phyloP scores from a whole-genome alignment of 2,113 vertebrate species.

The Labeo catla region DNA sequence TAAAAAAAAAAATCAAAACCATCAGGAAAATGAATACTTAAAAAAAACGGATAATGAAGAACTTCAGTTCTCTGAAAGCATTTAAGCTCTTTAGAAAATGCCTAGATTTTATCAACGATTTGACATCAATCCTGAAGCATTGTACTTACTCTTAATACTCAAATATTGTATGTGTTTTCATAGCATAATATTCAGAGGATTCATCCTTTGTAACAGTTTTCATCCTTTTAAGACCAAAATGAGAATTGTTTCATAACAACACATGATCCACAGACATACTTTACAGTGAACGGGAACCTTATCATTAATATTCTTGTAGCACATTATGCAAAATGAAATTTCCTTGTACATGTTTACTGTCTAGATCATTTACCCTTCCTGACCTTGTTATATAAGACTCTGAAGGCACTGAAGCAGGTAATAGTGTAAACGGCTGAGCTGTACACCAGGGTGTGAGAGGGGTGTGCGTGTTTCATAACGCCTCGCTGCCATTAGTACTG shows the following conservation, averaged over 20 bases:
- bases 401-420: not conserved
- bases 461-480: not conserved
- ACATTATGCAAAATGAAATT: not conserved
- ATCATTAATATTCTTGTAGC: not conserved
- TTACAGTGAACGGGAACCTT: not conserved
- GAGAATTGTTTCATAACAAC: not conserved
- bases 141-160: not conserved
- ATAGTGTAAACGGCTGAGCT: not conserved
- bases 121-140: no score
- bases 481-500: not conserved
- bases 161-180: not conserved
- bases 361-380: not conserved
- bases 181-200: not conserved
- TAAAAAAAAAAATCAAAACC: not conserved
- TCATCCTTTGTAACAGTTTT: not conserved
- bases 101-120: not conserved
- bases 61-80: not conserved
- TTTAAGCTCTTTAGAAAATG: not conserved
- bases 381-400: constrained; percentile 17
- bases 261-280: not conserved
- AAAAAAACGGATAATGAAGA: not conserved
- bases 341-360: not conserved
- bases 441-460: not conserved
- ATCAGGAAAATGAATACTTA: no score
- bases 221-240: not conserved